Conservation (phyloP, 2,113 vertebrate species). For the Solenodon paradoxus region DNA sequence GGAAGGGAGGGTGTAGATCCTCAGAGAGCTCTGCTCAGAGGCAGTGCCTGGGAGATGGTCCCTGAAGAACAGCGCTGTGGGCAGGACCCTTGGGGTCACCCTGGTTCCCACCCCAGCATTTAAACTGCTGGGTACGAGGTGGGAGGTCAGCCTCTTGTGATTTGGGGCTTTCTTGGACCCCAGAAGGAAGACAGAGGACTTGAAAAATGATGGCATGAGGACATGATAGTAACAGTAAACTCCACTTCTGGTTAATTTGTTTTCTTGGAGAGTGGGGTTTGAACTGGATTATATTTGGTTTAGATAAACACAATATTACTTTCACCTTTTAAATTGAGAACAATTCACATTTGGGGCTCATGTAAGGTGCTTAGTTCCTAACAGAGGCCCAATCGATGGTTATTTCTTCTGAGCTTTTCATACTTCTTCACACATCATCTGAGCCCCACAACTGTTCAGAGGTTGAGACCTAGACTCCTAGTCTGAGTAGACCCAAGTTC, state of each 20-base stretch:
- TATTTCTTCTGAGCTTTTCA: neutral
- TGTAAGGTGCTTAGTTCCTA: neutral
- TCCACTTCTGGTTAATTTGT: neutral
- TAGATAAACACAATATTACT: neutral
- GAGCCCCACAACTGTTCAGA: neutral
- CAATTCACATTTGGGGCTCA: neutral
- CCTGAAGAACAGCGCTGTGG: neutral
- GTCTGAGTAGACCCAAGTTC: neutral
- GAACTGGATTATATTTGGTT: neutral
- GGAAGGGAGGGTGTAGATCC: neutral
- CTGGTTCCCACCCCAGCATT: neutral
- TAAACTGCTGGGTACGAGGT: neutral
- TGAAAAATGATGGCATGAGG: neutral
- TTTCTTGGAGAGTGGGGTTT: neutral
- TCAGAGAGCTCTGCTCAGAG: neutral
- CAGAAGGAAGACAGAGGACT: neutral
- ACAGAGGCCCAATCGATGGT: neutral
- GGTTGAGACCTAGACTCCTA: neutral
- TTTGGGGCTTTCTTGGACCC: neutral
- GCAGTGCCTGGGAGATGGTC: neutral
- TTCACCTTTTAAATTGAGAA: neutral
- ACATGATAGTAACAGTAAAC: no score
- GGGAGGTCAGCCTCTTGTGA: neutral
- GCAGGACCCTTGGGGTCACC: neutral
- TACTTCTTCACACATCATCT: neutral